phyloP scores from a whole-genome alignment of 2,888 invertebrate species.

The Tachina lurida region DNA sequence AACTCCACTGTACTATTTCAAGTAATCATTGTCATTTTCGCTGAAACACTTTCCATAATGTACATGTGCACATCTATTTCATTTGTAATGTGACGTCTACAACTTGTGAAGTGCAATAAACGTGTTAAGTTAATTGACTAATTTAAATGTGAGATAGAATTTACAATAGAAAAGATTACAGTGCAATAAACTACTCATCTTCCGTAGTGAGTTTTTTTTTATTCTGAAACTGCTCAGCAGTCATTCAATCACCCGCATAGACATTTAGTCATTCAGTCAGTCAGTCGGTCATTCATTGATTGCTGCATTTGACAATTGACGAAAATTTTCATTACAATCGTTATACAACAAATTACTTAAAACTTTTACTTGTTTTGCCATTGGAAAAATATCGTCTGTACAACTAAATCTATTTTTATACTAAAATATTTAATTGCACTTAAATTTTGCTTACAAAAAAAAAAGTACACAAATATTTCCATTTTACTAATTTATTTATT shows the following conservation, averaged over 20 bases:
- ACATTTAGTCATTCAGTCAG: neutral
- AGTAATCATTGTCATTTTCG: neutral
- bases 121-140: constrained; percentile 47
- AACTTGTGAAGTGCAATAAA: constrained; percentile 34
- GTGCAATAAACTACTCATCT: constrained; percentile 40
- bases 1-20: neutral
- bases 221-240: neutral
- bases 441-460: constrained; percentile 1
- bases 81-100: constrained; percentile 13
- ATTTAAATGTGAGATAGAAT: constrained; percentile 27
- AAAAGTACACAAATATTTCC: neutral
- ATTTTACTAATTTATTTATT: neutral
- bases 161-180: constrained; percentile 8
- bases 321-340: constrained; percentile 2
- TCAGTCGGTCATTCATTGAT: neutral
- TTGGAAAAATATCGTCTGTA: constrained; percentile 5
- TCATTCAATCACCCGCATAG: neutral
- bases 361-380: constrained; percentile 4
- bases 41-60: neutral
- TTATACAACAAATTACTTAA: constrained; percentile 7
- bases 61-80: neutral
- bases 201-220: constrained; percentile 37
- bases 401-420: constrained; percentile 13
- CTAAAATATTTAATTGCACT: constrained; percentile 15
- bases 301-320: constrained; percentile 42